A percentile compares a stretch with the other conserved stretches of the same genome.
Evolutionary conservation across 2,113 vertebrate genomes (phyloP).

Genomic region (Penelope pileata): DNA sequence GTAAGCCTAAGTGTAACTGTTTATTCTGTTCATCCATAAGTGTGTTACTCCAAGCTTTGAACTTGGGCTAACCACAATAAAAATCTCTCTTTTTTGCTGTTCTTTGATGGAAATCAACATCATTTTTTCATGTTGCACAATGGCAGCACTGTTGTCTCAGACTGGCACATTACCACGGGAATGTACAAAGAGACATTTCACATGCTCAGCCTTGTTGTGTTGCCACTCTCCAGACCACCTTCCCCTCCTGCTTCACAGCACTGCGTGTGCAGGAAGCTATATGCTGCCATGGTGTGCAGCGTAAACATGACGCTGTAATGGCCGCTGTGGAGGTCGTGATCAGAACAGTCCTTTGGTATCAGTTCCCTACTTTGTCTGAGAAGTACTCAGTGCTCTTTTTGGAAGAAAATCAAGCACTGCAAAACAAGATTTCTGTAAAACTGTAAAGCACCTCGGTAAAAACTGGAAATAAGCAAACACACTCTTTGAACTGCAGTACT

Average conservation of each 20-base stretch:
- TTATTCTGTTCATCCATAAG: constrained; percentile 68
- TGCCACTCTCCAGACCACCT: constrained; percentile 32
- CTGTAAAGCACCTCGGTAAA: not conserved
- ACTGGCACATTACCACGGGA: not conserved
- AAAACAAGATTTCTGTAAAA: not conserved
- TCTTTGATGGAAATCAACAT: constrained; percentile 38
- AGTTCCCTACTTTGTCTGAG: not conserved
- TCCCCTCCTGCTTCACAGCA: not conserved
- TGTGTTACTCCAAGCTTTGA: constrained; percentile 59
- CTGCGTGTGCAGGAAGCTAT: not conserved
- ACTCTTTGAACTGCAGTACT: not conserved
- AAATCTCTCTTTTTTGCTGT: constrained; percentile 48
- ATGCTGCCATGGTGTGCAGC: not conserved
- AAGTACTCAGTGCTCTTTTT: not conserved
- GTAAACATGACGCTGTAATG: not conserved
- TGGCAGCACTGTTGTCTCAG: constrained; percentile 32
- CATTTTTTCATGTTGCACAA: constrained; percentile 49
- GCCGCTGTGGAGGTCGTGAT: not conserved
- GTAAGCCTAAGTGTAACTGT: constrained; percentile 78
- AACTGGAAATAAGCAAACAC: not conserved
- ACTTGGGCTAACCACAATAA: constrained; percentile 47
- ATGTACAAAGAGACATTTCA: not conserved
- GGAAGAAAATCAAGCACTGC: not conserved
- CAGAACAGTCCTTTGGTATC: not conserved
- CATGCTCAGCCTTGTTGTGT: not conserved